Evolutionary conservation across 2,797 vertebrate species (phyloP).

Genomic region (Pangasius macronema): DNA sequence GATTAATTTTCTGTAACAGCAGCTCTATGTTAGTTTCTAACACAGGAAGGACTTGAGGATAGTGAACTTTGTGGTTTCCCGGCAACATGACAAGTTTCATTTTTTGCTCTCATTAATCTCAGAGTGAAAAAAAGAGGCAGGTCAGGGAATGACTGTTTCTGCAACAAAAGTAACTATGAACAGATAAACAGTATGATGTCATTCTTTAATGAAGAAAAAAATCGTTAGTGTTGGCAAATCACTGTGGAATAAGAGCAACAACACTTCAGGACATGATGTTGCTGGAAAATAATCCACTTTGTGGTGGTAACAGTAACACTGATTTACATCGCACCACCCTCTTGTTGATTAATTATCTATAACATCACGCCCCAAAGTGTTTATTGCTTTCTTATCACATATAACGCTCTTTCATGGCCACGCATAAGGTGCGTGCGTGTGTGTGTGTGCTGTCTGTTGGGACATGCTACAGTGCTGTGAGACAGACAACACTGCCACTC

Average conservation of each 20-base stretch:
- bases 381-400: slow-evolving; percentile 6
- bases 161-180: neutral
- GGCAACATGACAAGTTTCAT: neutral
- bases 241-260: neutral
- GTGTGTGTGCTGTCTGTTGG: slow-evolving; percentile 4
- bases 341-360: neutral
- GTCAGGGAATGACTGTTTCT: neutral
- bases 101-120: neutral
- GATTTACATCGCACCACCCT: neutral
- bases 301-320: neutral
- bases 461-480: slow-evolving; percentile 45
- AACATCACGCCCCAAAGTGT: neutral
- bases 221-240: no score
- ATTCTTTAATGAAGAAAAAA: neutral
- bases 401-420: neutral
- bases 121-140: neutral
- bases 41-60: neutral
- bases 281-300: neutral
- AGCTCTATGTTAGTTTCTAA: neutral
- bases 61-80: neutral
- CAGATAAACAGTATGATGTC: neutral
- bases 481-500: slow-evolving; percentile 59
- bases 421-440: neutral
- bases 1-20: no score
- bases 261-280: neutral